A percentile compares a stretch with the other conserved stretches of the same genome.
Evolutionary conservation across 2,888 invertebrate genomes (phyloP).

Genomic region (Eledona agricola): DNA sequence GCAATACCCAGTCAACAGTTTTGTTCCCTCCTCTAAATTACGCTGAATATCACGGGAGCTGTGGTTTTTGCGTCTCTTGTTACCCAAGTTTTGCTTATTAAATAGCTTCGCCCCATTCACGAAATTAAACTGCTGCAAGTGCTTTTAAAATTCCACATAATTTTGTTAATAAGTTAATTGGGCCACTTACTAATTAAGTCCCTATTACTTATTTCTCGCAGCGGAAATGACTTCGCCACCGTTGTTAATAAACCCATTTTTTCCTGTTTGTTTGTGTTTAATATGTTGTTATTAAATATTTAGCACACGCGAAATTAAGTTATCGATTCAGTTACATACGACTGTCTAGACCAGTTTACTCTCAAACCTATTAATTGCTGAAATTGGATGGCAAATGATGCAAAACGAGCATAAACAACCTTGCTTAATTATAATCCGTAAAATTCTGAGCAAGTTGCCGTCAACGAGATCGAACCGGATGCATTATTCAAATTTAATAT

Average conservation of each 20-base stretch:
- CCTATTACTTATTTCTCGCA: constrained; percentile 22
- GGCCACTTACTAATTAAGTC: constrained; percentile 31
- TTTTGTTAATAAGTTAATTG: constrained; percentile 30
- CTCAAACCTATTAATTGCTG: background rate
- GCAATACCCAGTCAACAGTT: constrained; percentile 16
- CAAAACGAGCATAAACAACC: background rate
- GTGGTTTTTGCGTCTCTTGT: constrained; percentile 30
- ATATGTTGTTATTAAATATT: background rate
- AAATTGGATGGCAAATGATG: constrained; percentile 1
- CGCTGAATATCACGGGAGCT: constrained; percentile 23
- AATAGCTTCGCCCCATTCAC: constrained; percentile 24
- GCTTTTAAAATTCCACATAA: constrained; percentile 27
- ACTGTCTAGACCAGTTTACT: background rate
- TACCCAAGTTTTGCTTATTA: constrained; percentile 31
- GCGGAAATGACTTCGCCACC: background rate
- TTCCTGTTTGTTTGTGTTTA: background rate
- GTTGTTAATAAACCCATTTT: background rate
- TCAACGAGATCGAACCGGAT: constrained; percentile 9
- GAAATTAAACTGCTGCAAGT: constrained; percentile 30
- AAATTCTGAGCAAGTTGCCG: constrained; percentile 5
- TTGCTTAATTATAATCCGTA: background rate
- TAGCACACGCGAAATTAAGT: no score
- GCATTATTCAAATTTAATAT: constrained; percentile 21
- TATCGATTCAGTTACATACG: background rate
- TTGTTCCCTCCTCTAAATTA: constrained; percentile 23